These are phyloP conservation scores for Corythoichthys haematopterus DNA, from an alignment of 2,113 vertebrate species.

Conservation along the genomic window DNA sequence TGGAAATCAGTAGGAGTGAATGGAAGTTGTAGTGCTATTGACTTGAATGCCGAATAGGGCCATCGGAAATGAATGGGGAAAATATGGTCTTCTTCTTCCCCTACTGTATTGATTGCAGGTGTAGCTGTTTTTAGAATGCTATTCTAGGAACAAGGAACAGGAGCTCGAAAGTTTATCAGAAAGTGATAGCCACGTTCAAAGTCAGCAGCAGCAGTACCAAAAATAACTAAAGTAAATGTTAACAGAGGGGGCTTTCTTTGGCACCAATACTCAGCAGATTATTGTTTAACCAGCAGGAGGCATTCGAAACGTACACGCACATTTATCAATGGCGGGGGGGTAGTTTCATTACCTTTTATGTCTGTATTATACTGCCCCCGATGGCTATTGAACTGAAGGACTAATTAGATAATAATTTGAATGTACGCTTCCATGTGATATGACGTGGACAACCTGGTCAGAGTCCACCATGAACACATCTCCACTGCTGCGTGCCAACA, in stretches of 20 bases:
- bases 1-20: no score
- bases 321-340: neutral
- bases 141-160: constrained; percentile 37
- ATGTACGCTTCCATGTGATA: neutral
- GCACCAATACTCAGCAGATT: neutral
- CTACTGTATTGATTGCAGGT: constrained; percentile 39
- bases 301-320: neutral
- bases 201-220: constrained; percentile 22
- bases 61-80: neutral
- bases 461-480: constrained; percentile 20
- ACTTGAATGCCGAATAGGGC: no score
- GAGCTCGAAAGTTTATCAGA: constrained; percentile 47
- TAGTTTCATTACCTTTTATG: neutral
- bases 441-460: constrained; percentile 27
- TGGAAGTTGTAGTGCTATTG: no score
- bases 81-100: neutral
- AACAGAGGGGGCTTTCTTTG: neutral
- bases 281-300: constrained; percentile 32
- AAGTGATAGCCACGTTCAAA: constrained; percentile 52
- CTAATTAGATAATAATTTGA: neutral
- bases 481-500: neutral
- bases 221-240: constrained; percentile 50
- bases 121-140: constrained; percentile 42
- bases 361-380: no score
- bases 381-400: no score